These are phyloP conservation scores for Indicator indicator DNA, from an alignment of 2,113 vertebrate genomes.

Conservation along the genomic window DNA sequence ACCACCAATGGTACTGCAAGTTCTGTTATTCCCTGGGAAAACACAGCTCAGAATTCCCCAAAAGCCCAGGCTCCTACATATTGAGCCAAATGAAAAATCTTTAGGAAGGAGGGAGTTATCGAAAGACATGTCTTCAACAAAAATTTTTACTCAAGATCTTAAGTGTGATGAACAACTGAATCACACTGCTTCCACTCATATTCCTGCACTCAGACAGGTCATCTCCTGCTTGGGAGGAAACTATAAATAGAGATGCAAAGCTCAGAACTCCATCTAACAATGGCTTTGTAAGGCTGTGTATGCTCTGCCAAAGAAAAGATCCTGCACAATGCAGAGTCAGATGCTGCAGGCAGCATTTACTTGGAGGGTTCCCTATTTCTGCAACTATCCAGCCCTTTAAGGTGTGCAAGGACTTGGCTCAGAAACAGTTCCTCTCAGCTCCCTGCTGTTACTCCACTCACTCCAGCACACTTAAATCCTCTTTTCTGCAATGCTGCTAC, in stretches of 20 bases:
- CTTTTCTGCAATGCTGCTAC: not conserved
- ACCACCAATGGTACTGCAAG: not conserved
- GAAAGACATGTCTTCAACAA: not conserved
- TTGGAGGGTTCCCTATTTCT: conserved; percentile 32
- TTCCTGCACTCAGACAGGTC: not conserved
- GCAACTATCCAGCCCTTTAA: not conserved
- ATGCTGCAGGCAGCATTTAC: conserved; percentile 38
- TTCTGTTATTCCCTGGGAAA: not conserved
- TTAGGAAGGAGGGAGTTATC: not conserved
- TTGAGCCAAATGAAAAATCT: conserved; percentile 25
- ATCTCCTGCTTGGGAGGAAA: not conserved
- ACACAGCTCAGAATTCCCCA: conserved; percentile 20
- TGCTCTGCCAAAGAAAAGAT: conserved; percentile 27
- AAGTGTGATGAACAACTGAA: not conserved
- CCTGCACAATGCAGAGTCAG: conserved; percentile 32
- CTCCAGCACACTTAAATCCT: not conserved
- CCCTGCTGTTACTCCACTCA: conserved; percentile 30
- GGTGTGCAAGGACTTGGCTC: conserved; percentile 21
- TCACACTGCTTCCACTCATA: not conserved
- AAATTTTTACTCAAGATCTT: not conserved
- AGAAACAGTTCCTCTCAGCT: not conserved
- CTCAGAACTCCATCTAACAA: not conserved
- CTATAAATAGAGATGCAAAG: not conserved
- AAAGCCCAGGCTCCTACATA: not conserved
- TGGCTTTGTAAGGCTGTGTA: not conserved